Percentiles rank a stretch among this genome's conserved stretches.
These are phyloP conservation scores for Thunnus maccoyii DNA, from an alignment of 2,113 vertebrate species.

Conservation along the genomic window DNA sequence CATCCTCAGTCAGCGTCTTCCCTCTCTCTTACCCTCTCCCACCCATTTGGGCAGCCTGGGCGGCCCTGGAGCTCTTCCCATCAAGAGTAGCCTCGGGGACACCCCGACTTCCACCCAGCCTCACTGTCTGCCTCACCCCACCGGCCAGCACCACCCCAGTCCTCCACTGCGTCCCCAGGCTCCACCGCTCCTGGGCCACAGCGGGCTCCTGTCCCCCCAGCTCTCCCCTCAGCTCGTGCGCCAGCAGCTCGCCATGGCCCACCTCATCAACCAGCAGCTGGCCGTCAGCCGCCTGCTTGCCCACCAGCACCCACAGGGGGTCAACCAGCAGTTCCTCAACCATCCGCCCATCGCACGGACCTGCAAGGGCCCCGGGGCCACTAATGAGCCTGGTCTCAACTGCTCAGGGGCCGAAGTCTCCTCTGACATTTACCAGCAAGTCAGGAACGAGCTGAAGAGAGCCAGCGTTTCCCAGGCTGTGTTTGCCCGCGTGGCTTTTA, in stretches of 20 bases:
- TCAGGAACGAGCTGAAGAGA: constrained; percentile 96
- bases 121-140: constrained; percentile 71
- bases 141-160: constrained; percentile 90
- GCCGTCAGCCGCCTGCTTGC: constrained; percentile 95
- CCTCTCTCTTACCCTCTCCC: constrained; percentile 89
- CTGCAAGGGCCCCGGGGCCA: constrained; percentile 80
- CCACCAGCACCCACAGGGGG: constrained; percentile 96
- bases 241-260: constrained; percentile 98
- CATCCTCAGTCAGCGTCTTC: constrained; percentile 89
- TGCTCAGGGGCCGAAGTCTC: constrained; percentile 90
- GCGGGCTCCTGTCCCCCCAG: constrained; percentile 91
- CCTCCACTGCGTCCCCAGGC: constrained; percentile 90
- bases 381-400: constrained; percentile 79
- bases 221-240: constrained; percentile 95
- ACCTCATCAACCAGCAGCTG: constrained; percentile 98
- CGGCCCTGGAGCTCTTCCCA: constrained; percentile 71
- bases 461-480: constrained; percentile 98
- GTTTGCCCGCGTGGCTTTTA: constrained; percentile 97
- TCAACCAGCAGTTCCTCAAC: constrained; percentile 99
- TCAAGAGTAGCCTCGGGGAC: constrained; percentile 48
- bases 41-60: constrained; percentile 87
- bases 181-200: constrained; percentile 86
- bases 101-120: constrained; percentile 45
- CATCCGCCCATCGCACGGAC: constrained; percentile 90
- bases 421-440: constrained; percentile 97